phyloP scores from a whole-genome alignment of 2,888 invertebrate species.

The Archaeoteleia sp. region DNA sequence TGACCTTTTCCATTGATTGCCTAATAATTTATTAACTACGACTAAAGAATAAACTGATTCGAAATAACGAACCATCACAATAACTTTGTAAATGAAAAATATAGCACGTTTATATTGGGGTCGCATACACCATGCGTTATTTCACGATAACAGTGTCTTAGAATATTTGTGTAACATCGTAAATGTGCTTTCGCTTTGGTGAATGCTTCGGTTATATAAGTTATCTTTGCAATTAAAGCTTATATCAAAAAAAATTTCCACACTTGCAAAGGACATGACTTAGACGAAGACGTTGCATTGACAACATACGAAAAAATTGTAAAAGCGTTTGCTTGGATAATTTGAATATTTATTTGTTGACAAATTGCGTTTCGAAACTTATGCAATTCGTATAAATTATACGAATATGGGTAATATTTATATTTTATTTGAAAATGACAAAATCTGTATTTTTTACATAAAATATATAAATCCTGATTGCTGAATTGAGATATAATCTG shows the following conservation, averaged over 20 bases:
- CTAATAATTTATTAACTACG: conserved; percentile 35
- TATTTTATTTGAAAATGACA: too few relatives aligned
- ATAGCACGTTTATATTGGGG: conserved; percentile 22
- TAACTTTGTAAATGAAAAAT: conserved; percentile 29
- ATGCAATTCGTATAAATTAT: too few relatives aligned
- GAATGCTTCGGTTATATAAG: conserved; percentile 44
- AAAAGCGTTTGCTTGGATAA: conserved; percentile 33
- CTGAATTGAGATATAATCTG: too few relatives aligned
- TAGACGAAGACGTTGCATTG: too few relatives aligned
- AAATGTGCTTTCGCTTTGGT: conserved; percentile 48
- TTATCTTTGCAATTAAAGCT: conserved; percentile 35
- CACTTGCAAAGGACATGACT: too few relatives aligned
- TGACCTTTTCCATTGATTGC: conserved; percentile 36
- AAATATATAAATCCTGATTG: too few relatives aligned
- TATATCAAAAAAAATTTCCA: conserved; percentile 27
- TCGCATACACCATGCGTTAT: conserved; percentile 26
- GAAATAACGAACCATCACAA: conserved; percentile 24
- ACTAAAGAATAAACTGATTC: conserved; percentile 13
- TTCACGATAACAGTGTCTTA: conserved; percentile 13
- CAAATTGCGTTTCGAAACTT: too few relatives aligned
- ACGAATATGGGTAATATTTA: too few relatives aligned
- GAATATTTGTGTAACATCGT: conserved; percentile 32
- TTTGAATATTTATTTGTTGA: conserved; percentile 14
- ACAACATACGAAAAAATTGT: too few relatives aligned
- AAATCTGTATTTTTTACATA: too few relatives aligned